A percentile compares a stretch with the other conserved stretches of the same genome.
Conservation (phyloP, 2,797 vertebrate genomes). For the Gymnoscopelus microlampas region DNA sequence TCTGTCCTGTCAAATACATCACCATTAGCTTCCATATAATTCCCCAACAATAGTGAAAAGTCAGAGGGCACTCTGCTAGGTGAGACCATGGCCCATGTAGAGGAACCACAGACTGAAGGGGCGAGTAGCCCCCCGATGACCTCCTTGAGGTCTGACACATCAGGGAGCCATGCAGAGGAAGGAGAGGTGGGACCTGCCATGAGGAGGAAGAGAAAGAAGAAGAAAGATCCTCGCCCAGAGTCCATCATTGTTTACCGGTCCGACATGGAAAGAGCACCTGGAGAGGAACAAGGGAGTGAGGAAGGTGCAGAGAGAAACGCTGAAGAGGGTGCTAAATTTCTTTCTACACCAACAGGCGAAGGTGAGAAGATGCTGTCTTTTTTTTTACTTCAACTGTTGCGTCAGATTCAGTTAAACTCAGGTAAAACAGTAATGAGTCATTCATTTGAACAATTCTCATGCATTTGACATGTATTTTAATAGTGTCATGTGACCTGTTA, state of each 20-base stretch:
- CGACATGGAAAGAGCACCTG: slow-evolving; percentile 86
- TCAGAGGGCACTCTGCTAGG: slow-evolving; percentile 14
- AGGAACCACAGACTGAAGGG: slow-evolving; percentile 77
- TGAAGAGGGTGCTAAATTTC: slow-evolving; percentile 93
- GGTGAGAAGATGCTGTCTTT: slow-evolving; percentile 73
- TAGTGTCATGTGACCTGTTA: slow-evolving; percentile 12
- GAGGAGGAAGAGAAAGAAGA: slow-evolving; percentile 92
- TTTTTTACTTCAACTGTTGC: neutral
- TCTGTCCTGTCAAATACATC: slow-evolving; percentile 13
- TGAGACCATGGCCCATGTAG: slow-evolving; percentile 75
- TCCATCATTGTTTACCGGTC: slow-evolving; percentile 96
- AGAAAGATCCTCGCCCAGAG: slow-evolving; percentile 91
- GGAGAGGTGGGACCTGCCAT: slow-evolving; percentile 85
- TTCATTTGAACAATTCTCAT: neutral
- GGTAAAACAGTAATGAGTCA: neutral
- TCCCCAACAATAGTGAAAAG: neutral
- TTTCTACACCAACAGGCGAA: slow-evolving; percentile 86
- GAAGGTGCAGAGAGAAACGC: slow-evolving; percentile 83
- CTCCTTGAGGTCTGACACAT: slow-evolving; percentile 83
- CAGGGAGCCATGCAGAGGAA: slow-evolving; percentile 69
- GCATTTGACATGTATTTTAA: neutral
- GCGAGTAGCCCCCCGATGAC: slow-evolving; percentile 84
- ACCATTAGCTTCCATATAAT: slow-evolving; percentile 19
- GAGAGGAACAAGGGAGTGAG: slow-evolving; percentile 85
- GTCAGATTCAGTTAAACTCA: slow-evolving; percentile 14